Base-by-base conservation (phyloP, 2,797 vertebrate genomes). In the Chiropotes sagulatus region DNA sequence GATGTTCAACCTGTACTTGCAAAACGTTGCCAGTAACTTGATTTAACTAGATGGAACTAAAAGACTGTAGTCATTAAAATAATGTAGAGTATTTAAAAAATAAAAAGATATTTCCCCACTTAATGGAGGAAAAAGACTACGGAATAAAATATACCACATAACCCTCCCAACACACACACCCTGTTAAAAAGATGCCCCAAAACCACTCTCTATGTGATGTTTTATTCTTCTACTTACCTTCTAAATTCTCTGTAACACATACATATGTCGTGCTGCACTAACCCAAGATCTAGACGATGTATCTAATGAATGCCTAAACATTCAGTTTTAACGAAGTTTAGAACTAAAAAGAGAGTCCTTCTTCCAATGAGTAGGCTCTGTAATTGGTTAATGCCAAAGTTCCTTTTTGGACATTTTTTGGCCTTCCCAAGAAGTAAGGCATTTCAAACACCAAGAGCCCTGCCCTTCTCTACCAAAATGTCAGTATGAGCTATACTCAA, bases 1-100 rank as follows among this genome's bases (percentile, higher is more conserved):
- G n/a, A 54, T 81, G 14, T 14, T 39, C 79, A 54, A 81, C 22
- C 50, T 39, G 14, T 57, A 82, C 14, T 82, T 41, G 67, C 7
- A 92, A 88, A 90, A 57, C 15, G 64, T 87, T 52, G 67, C 50
- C 30, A 78, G 67, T 90, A 92, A 85, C 33, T 4, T 76, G 20
- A 88, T 80, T 93, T 94, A 90, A 90, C 41, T 96, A 79, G 6
- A 44, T 52, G 33, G 58, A 33, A 28, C 57, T 22, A 83, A 81
- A 96, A 46, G 46, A 94, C 26, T 92, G 20, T 1, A 87, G 57
- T 41, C 28, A 94, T 76, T 88, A 89, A 97, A 97, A 87, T 36
- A 48, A 83, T 61, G 8, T 76, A 41, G n/a, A 92, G 26, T 92
- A 92, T 87, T 87, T 95, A 30, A 81, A 58, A 90, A 78, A 82